Evolutionary conservation across 2,113 vertebrate genomes (phyloP).

Genomic region (Andinoacara biseriatus): DNA sequence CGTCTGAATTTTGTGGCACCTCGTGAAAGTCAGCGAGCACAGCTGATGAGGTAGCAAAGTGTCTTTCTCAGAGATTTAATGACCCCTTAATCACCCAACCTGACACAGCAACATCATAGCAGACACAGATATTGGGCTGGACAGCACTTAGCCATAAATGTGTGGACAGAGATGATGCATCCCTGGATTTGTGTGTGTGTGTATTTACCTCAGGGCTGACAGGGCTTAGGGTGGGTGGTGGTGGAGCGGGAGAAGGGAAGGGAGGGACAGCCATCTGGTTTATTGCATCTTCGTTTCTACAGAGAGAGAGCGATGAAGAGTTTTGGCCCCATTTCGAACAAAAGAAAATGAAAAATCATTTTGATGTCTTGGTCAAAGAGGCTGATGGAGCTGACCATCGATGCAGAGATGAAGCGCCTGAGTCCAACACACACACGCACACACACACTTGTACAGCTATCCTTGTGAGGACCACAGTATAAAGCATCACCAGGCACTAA

Average conservation of each 20-base stretch:
- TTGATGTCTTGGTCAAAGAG: too few relatives aligned
- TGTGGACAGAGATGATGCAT: not conserved
- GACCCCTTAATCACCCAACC: not conserved
- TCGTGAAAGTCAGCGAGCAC: not conserved
- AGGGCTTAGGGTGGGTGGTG: conserved; percentile 69
- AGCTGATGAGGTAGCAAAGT: not conserved
- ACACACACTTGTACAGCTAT: not conserved
- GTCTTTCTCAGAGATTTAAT: not conserved
- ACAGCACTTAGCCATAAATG: not conserved
- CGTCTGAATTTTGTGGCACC: too few relatives aligned
- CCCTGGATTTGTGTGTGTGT: not conserved
- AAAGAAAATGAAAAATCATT: not conserved
- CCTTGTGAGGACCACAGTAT: not conserved
- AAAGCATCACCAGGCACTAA: not conserved
- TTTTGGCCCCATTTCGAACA: not conserved
- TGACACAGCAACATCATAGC: not conserved
- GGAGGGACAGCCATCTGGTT: conserved; percentile 92
- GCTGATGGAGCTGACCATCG: too few relatives aligned
- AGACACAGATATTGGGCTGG: not conserved
- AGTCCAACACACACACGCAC: not conserved
- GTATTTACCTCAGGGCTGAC: conserved; percentile 74
- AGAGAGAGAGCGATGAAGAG: not conserved
- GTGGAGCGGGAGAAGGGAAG: conserved; percentile 78
- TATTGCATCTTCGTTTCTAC: conserved; percentile 89
- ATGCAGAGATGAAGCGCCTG: too few relatives aligned